These are phyloP conservation scores for Oncorhynchus tshawytscha DNA, from an alignment of 2,113 vertebrate species.

Conservation along the genomic window DNA sequence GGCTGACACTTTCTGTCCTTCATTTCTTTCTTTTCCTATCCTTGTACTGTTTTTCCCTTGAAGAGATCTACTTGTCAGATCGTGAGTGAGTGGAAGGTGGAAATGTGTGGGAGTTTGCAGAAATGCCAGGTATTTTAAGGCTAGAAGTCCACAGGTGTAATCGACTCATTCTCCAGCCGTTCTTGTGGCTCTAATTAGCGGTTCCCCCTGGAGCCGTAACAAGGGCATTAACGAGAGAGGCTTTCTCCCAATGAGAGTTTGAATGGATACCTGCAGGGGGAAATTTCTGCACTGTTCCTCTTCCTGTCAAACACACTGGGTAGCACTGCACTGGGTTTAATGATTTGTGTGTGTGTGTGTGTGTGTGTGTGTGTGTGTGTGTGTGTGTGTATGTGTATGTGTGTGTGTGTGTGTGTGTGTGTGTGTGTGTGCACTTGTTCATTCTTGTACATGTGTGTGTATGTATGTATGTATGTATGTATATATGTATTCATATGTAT, in stretches of 20 bases:
- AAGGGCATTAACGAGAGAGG: constrained; percentile 89
- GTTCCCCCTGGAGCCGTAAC: constrained; percentile 84
- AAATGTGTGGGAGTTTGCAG: constrained; percentile 72
- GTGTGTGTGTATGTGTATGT: constrained; percentile 73
- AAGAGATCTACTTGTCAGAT: constrained; percentile 20
- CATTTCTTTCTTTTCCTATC: constrained; percentile 47
- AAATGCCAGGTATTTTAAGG: constrained; percentile 84
- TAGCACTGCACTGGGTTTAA: constrained; percentile 88
- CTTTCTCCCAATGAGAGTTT: constrained; percentile 93
- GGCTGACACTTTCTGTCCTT: constrained; percentile 87
- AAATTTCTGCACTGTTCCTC: constrained; percentile 85
- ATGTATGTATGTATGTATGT: constrained; percentile 59
- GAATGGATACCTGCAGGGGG: constrained; percentile 94
- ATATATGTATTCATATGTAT: constrained; percentile 72
- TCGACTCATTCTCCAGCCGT: constrained; percentile 89
- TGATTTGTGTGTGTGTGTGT: constrained; percentile 77
- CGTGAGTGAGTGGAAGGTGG: constrained; percentile 54
- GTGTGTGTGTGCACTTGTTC: constrained; percentile 34
- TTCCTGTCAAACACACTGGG: constrained; percentile 89
- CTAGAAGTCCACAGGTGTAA: constrained; percentile 87
- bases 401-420: constrained; percentile 71
- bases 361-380: constrained; percentile 71
- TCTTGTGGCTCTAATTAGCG: constrained; percentile 94
- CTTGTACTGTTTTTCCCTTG: constrained; percentile 1
- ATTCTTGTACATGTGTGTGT: constrained; percentile 8